Conservation (phyloP, 2,113 vertebrate genomes). For the Mus spicilegus region DNA sequence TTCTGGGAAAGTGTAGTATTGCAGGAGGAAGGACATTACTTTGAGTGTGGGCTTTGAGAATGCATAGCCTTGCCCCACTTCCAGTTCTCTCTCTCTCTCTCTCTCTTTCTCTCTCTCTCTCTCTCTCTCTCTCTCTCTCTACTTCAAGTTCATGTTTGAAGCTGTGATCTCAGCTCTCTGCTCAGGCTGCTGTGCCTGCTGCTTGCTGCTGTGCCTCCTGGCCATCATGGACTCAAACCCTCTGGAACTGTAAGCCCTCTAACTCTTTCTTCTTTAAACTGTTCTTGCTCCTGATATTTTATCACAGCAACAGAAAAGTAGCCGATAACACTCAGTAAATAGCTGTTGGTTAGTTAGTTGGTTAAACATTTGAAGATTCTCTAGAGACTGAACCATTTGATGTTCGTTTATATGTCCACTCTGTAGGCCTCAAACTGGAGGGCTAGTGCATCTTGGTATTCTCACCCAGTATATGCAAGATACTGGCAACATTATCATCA, state of each 20-base stretch:
- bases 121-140: neutral
- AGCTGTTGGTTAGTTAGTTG: neutral
- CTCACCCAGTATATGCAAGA: constrained; percentile 87
- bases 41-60: neutral
- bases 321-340: neutral
- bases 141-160: neutral
- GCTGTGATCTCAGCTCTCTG: neutral
- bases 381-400: neutral
- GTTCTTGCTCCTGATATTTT: neutral
- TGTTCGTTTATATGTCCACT: neutral
- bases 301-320: neutral
- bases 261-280: neutral
- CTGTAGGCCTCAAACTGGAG: constrained; percentile 73
- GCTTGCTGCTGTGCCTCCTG: neutral
- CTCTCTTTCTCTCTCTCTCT: no score
- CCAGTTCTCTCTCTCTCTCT: neutral
- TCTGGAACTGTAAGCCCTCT: neutral
- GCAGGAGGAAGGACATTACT: neutral
- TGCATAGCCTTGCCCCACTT: neutral
- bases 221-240: neutral
- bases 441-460: constrained; percentile 86
- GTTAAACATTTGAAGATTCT: neutral
- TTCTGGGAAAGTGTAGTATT: neutral
- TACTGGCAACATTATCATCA: constrained; percentile 96
- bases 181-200: neutral